Evolutionary conservation across 1,140 invertebrate genomes (phyloP), one percentile per base, ranked within the genome.

Genomic region (Leucophenga varia): DNA sequence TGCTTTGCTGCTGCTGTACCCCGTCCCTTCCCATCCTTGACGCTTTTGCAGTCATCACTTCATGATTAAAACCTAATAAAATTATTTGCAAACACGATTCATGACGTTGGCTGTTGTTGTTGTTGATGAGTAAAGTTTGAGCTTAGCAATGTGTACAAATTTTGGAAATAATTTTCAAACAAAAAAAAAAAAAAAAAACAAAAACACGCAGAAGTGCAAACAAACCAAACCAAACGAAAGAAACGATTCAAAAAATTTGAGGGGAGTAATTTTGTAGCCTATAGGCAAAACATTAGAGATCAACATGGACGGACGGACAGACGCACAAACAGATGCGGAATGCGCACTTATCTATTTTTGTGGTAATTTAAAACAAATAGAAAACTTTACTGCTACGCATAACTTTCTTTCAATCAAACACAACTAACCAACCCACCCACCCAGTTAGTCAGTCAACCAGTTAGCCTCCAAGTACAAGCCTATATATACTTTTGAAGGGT

Each of bases 361-460:
- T 59, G 64, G 60, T 68, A 68, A 68, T 68, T 68, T 68, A 68
- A 68, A 68, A 64, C 64, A 68, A 68, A 68, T 68, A 68, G 58
- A 55, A 42, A 42, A 30, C 17, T 37, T 41, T 25, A 10, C n/a
- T n/a, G n/a, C n/a, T n/a, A n/a, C 10, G 10, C 22, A 25, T 10
- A 25, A 25, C 5, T 25, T 25, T 25, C 22, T 25, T 25, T 6
- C 22, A 5, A n/a, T 10, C 22, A 25, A 5, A 25, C 22, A 10
- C 22, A 25, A 25, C 22, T 6, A 5, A 25, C 22, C 5, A 5
- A 25, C 22, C 5, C 22, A 25, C 22, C 5, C 22, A 25, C 22
- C 5, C 22, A 25, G n/a, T n/a, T n/a, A n/a, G n/a, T n/a, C n/a
- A n/a, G n/a, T n/a, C n/a, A n/a, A n/a, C n/a, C n/a, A n/a, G n/a